Percentiles rank a stretch among this genome's conserved stretches.
Evolutionary conservation across 2,113 vertebrate species (phyloP).

Genomic region (Centrocercus urophasianus): DNA sequence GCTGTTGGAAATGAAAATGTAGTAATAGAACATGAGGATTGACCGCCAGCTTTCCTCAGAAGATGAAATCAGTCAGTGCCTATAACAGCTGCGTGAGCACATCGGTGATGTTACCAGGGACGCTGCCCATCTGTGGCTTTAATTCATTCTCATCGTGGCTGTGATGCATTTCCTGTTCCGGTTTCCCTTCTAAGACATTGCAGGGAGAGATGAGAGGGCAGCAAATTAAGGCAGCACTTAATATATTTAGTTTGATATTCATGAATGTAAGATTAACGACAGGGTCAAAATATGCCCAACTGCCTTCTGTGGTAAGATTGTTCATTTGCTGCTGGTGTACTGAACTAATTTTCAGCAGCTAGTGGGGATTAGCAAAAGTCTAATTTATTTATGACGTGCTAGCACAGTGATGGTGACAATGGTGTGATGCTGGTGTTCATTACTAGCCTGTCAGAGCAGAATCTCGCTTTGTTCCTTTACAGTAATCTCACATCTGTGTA

Average conservation of each 20-base stretch:
- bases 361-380: background rate
- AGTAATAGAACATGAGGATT: background rate
- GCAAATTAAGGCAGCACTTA: background rate
- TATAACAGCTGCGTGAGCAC: background rate
- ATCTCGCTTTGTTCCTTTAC: background rate
- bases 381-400: background rate
- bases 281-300: background rate
- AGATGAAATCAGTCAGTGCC: background rate
- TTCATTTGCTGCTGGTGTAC: background rate
- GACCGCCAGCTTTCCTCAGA: background rate
- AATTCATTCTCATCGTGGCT: background rate
- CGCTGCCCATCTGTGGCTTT: background rate
- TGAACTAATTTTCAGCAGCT: background rate
- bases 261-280: background rate
- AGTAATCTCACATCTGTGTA: accelerated
- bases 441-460: background rate
- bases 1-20: background rate
- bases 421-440: background rate
- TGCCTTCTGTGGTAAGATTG: background rate
- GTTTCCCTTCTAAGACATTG: background rate
- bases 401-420: background rate
- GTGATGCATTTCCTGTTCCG: background rate
- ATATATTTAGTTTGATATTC: background rate
- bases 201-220: background rate
- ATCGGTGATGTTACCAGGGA: background rate